Conservation (phyloP, 2,888 invertebrate species). For the Ochropleura plecta region DNA sequence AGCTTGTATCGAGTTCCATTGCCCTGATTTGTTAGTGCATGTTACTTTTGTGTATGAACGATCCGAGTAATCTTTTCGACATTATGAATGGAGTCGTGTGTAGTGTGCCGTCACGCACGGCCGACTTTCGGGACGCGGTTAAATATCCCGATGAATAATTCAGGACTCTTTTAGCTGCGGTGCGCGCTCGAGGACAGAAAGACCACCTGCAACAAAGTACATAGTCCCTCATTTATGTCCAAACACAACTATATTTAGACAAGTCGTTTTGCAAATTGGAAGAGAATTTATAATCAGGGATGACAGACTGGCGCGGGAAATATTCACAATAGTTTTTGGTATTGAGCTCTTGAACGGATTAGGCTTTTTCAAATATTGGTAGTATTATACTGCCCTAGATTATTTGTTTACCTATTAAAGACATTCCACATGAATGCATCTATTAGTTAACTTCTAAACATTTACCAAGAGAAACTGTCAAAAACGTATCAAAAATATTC, state of each 20-base stretch:
- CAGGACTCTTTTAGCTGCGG: conserved; percentile 85
- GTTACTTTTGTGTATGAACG: conserved; percentile 56
- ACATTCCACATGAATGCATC: conserved; percentile 15
- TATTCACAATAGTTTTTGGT: conserved; percentile 35
- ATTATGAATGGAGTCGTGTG: conserved; percentile 73
- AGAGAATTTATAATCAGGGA: conserved; percentile 72
- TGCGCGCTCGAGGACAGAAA: conserved; percentile 76
- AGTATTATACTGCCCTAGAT: background rate
- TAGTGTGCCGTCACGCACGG: conserved; percentile 74
- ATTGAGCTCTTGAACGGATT: background rate
- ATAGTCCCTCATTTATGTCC: conserved; percentile 83
- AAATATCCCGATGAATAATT: conserved; percentile 89
- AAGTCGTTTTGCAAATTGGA: conserved; percentile 73
- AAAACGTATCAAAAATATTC: conserved; percentile 49
- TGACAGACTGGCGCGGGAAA: conserved; percentile 32
- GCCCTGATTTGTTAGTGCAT: conserved; percentile 54
- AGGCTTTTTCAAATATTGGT: background rate
- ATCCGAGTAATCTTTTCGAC: conserved; percentile 73
- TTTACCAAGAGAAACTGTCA: conserved; percentile 11
- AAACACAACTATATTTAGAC: conserved; percentile 76
- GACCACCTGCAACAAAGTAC: conserved; percentile 88
- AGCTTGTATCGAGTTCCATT: conserved; percentile 50
- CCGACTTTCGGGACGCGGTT: conserved; percentile 78
- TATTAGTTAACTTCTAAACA: conserved; percentile 30
- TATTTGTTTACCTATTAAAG: background rate